These are phyloP conservation scores for Danionella dracula DNA, from an alignment of 2,797 vertebrate genomes.

Conservation along the genomic window DNA sequence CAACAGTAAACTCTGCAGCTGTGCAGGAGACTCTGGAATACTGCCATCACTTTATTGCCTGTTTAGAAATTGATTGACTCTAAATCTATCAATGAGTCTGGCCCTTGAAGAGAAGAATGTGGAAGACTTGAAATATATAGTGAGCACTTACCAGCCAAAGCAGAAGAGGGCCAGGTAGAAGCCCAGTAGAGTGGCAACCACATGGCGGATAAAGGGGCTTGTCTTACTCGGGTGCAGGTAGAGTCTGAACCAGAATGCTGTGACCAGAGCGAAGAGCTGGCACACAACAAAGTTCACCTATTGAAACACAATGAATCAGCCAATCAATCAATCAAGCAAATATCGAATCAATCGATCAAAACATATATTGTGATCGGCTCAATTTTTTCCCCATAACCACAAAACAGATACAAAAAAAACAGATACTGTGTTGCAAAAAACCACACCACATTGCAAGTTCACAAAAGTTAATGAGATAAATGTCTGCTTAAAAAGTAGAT, in stretches of 20 bases:
- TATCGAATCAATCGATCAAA: no score
- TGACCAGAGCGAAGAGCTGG: conserved; percentile 93
- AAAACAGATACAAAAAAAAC: no score
- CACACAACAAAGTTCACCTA: conserved; percentile 98
- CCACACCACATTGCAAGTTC: no score
- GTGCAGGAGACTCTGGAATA: neutral
- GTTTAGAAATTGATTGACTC: conserved; percentile 12
- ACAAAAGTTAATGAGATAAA: no score
- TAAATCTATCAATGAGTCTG: neutral
- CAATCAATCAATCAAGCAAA: no score
- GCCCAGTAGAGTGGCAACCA: conserved; percentile 93
- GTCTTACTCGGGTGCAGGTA: conserved; percentile 96
- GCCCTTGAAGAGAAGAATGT: neutral
- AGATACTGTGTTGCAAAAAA: no score
- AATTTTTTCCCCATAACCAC: no score
- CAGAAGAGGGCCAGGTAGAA: conserved; percentile 98
- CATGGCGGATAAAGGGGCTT: conserved; percentile 91
- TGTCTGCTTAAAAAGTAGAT: no score
- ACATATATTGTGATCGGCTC: no score
- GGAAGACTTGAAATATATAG: conserved; percentile 3
- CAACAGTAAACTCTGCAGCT: neutral
- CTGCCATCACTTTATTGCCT: neutral
- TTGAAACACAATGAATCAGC: conserved; percentile 2
- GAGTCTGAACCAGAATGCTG: conserved; percentile 91
- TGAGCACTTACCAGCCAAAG: conserved; percentile 90